phyloP scores from a whole-genome alignment of 2,888 invertebrate species.

The Macroteleia sp. region DNA sequence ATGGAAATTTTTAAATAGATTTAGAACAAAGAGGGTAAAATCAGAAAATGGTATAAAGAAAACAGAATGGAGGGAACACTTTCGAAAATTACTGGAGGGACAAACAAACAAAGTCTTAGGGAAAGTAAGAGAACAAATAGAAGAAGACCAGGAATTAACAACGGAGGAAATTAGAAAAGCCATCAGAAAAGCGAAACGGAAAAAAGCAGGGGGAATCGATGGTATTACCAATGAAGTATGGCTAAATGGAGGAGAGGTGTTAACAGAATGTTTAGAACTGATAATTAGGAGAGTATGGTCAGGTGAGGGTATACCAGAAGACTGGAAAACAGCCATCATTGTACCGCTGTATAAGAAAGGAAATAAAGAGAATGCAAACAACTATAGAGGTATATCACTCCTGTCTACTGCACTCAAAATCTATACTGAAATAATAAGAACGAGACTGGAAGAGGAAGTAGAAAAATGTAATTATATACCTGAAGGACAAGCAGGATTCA shows the following conservation, averaged over 20 bases:
- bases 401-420: too few species aligned
- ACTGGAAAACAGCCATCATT: too few species aligned
- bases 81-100: background rate
- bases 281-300: too few species aligned
- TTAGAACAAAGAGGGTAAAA: background rate
- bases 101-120: background rate
- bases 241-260: background rate
- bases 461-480: too few species aligned
- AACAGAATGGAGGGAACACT: background rate
- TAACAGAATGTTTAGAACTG: too few species aligned
- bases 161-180: background rate
- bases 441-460: too few species aligned
- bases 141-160: too few species aligned
- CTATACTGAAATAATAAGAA: too few species aligned
- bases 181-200: background rate
- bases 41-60: background rate
- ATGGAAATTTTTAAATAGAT: background rate
- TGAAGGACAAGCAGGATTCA: too few species aligned
- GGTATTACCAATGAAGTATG: background rate
- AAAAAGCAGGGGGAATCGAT: background rate
- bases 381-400: background rate
- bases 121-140: too few species aligned
- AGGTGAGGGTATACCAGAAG: too few species aligned
- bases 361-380: background rate
- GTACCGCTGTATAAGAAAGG: background rate